Base-by-base conservation (phyloP, 1,140 invertebrate genomes). In the Copidosoma floridanum region DNA sequence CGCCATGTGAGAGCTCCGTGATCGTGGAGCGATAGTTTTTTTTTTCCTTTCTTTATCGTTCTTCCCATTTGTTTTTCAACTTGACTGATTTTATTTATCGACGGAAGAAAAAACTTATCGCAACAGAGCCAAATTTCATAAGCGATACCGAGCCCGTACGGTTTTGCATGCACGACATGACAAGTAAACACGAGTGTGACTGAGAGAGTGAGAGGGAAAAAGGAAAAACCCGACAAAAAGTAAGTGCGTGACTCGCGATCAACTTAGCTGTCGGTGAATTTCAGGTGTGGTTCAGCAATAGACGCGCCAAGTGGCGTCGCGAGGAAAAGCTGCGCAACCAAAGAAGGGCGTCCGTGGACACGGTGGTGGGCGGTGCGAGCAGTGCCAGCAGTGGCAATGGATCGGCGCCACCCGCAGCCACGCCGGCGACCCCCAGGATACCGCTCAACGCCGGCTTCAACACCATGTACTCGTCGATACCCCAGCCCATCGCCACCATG, bases 271-370 rank as follows among this genome's bases (percentile, higher is more conserved):
- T 32, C 6, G 12, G 29, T 32, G 29, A 8, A 32, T 32, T 32
- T 32, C 81, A 96, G 92, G 95, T 98, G 50, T 99, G 97, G 97
- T 99, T 99, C 84, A 97, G 93, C 61, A 99, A 99, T 83, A 87
- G 97, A 55, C 85, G 97, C 61, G 97, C 97, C 56, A 99, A 99
- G 85, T 99, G 95, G 95, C 85, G 97, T 64, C 86, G 97, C 38
- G 97, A 99, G 80, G 97, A 99, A 80, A 99, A 99, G 82, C 84
- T 98, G 65, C 86, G 95, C 46, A 94, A 91, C 75, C 94, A 96
- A 81, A 81, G 93, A 52, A 85, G 91, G 58, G 84, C 82, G 63
- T 88, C 83, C 41, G 85, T 85, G 37, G 75, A 77, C 78, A 82
- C 80, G 71, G 76, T 76, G 69, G 81, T 81, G 29, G 82, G 79